A percentile compares a stretch with the other conserved stretches of the same genome.
phyloP scores from a whole-genome alignment of 1,140 invertebrate genomes.

The Tetraneura akinire region DNA sequence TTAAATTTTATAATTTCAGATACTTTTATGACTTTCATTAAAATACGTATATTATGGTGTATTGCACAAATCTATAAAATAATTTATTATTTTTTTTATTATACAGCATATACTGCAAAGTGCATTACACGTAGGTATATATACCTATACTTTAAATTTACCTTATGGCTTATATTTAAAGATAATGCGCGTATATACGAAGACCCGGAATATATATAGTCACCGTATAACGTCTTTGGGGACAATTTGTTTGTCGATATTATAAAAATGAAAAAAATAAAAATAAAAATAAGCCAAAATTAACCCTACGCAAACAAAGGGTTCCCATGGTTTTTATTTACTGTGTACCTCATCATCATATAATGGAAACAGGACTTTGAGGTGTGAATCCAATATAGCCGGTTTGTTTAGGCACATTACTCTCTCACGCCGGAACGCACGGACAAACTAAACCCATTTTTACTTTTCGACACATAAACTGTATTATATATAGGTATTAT shows the following conservation, averaged over 20 bases:
- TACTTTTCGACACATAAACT: slow-evolving; percentile 11
- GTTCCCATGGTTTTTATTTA: slow-evolving; percentile 50
- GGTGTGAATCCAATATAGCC: slow-evolving; percentile 49
- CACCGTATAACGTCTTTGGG: slow-evolving; percentile 19
- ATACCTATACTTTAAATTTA: too few relatives aligned
- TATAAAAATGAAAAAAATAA: slow-evolving; percentile 37
- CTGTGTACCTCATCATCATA: background rate
- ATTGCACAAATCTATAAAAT: too few relatives aligned
- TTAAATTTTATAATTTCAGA: too few relatives aligned
- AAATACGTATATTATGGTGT: too few relatives aligned
- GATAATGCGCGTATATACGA: too few relatives aligned
- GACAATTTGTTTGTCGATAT: slow-evolving; percentile 37
- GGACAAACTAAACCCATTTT: slow-evolving; percentile 22
- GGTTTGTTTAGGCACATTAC: slow-evolving; percentile 42
- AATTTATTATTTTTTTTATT: too few relatives aligned
- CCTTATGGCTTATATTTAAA: too few relatives aligned
- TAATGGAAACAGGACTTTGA: slow-evolving; percentile 34
- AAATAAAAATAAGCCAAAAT: slow-evolving; percentile 48
- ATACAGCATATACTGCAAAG: too few relatives aligned
- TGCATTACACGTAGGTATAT: too few relatives aligned
- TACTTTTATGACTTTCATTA: too few relatives aligned
- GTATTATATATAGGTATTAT: background rate
- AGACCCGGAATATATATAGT: too few relatives aligned
- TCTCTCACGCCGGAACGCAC: slow-evolving; percentile 29
- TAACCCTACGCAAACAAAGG: slow-evolving; percentile 49